Base-by-base conservation (phyloP, 1,140 invertebrate species). In the Diorhabda elongata region DNA sequence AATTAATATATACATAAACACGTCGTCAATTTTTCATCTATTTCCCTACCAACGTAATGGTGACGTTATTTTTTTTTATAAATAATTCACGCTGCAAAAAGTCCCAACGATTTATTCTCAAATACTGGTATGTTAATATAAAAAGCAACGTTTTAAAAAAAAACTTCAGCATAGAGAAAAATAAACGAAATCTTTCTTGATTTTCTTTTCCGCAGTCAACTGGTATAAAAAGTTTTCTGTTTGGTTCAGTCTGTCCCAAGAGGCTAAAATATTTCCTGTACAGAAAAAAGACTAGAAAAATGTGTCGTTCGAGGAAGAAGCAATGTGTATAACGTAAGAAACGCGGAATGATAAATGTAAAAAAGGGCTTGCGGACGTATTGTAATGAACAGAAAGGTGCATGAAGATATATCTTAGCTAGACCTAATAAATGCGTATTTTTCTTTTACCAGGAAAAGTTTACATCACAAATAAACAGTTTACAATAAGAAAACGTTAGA, bases 261-360 rank as follows among this genome's bases (percentile, higher is more conserved):
- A 56, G 69, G 68, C 63, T 73, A 64, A 73, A 73, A 73, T 71
- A 73, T 71, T 71, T 73, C 66, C 67, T 66, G 64, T 63, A 68
- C 69, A 69, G 66, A 69, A 26, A 67, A 70, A 69, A 72, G 67
- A 69, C 72, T 72, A 70, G 73, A 74, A 74, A 74, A 74, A 74
- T 74, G 73, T 72, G 70, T 74, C 71, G 73, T 72, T 66, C 68
- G 66, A 68, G 68, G 68, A 72, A 74, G 72, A 70, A 74, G 73
- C 71, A 63, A 74, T 74, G 71, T 70, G 73, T 72, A 74, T 69
- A 72, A 74, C 70, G 69, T 74, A 73, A 73, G 70, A 69, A 70
- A 71, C 67, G 74, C 67, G 43, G 70, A 68, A 75, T 73, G 74
- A 75, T 71, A 75, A 75, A 75, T 71, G 71, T 61, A 58, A 60